A percentile compares a stretch with the other conserved stretches of the same genome.
Evolutionary conservation across 2,113 vertebrate genomes (phyloP).

Genomic region (Ranitomeya variabilis): DNA sequence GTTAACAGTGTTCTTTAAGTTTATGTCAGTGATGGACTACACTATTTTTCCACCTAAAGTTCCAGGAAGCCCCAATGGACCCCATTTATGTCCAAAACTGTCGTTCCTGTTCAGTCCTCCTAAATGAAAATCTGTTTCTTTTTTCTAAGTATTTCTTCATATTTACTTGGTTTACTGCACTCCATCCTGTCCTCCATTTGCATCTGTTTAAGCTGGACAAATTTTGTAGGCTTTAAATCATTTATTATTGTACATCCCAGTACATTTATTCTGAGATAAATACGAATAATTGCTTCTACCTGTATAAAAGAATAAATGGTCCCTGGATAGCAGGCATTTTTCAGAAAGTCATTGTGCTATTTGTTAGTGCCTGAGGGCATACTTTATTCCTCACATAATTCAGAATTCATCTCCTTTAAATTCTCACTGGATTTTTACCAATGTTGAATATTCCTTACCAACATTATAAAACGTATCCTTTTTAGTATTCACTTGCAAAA

Average conservation of each 20-base stretch:
- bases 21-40: too few relatives aligned
- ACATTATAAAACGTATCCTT: conserved; percentile 16
- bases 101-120: too few relatives aligned
- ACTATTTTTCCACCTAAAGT: too few relatives aligned
- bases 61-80: too few relatives aligned
- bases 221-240: not conserved
- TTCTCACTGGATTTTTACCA: conserved; percentile 16
- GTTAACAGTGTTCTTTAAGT: too few relatives aligned
- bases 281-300: conserved; percentile 11
- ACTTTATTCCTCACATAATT: conserved; percentile 48
- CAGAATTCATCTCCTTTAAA: conserved; percentile 42
- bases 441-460: conserved; percentile 1
- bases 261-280: conserved; percentile 28
- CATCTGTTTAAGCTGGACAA: not conserved
- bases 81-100: too few relatives aligned
- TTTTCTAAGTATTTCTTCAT: too few relatives aligned
- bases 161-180: not conserved
- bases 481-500: not conserved
- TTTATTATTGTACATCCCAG: conserved; percentile 3
- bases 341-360: conserved; percentile 41
- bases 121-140: too few relatives aligned
- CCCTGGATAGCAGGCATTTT: conserved; percentile 36
- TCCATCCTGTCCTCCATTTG: not conserved
- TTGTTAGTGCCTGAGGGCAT: conserved; percentile 42
- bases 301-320: conserved; percentile 47